Percentiles rank a stretch among this genome's conserved stretches.
phyloP scores from a whole-genome alignment of 2,888 invertebrate species.

The Hirudinaria manillensis region DNA sequence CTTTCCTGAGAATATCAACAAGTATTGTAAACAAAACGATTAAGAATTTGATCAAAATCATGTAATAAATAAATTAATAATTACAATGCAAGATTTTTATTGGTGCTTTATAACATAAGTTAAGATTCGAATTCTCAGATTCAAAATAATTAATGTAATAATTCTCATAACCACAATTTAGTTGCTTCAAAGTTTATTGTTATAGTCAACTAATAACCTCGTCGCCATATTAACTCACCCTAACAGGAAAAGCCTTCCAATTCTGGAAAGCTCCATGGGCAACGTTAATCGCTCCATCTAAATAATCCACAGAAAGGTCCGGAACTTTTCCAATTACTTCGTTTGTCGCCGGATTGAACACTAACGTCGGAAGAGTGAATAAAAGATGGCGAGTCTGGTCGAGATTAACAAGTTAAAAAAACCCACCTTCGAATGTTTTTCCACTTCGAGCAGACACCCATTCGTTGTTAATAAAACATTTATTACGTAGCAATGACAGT shows the following conservation, averaged over 20 bases:
- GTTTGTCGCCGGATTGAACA: conserved; percentile 66
- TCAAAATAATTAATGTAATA: no score
- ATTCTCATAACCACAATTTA: neutral
- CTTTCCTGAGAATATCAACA: conserved; percentile 54
- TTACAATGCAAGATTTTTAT: neutral
- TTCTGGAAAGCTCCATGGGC: conserved; percentile 71
- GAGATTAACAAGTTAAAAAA: neutral
- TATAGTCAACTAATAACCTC: no score
- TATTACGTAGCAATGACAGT: conserved; percentile 42
- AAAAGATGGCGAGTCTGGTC: neutral
- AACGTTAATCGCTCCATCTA: conserved; percentile 67
- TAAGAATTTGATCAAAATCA: neutral
- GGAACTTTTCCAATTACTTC: conserved; percentile 70
- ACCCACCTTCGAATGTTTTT: conserved; percentile 60
- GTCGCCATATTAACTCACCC: conserved; percentile 42
- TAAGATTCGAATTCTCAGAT: no score
- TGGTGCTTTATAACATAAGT: no score
- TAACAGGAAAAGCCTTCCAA: conserved; percentile 64
- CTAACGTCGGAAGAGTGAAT: conserved; percentile 40
- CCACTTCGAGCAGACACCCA: conserved; percentile 71
- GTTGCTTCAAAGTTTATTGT: neutral
- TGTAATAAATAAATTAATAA: conserved; percentile 3
- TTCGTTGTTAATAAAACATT: conserved; percentile 67
- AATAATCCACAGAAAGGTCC: conserved; percentile 73
- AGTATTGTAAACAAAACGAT: neutral